phyloP scores from a whole-genome alignment of 2,113 vertebrate genomes.

The Cnemophilus loriae region DNA sequence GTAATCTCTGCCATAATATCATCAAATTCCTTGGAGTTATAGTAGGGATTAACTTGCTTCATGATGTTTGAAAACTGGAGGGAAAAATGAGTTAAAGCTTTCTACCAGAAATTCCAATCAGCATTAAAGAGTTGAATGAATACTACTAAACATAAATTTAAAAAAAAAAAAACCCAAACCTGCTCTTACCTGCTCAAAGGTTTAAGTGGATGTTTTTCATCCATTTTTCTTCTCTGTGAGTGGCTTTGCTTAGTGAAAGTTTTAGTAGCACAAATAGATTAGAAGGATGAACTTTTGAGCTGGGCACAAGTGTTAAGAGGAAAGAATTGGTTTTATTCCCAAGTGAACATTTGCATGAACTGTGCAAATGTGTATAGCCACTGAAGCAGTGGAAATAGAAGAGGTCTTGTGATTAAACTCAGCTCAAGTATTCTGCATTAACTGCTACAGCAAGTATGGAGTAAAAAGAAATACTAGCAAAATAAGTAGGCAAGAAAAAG shows the following conservation, averaged over 20 bases:
- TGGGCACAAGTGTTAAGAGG: background rate
- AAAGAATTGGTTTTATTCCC: background rate
- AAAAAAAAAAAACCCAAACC: background rate
- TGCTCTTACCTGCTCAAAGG: background rate
- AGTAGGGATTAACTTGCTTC: background rate
- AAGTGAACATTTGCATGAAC: background rate
- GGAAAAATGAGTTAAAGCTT: background rate
- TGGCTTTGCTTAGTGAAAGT: background rate
- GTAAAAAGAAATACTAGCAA: background rate
- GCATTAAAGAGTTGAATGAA: background rate
- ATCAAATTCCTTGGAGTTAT: background rate
- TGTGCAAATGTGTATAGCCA: background rate
- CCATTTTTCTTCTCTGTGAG: background rate
- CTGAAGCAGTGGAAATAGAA: background rate
- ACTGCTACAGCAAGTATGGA: background rate
- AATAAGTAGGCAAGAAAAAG: background rate
- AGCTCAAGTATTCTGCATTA: background rate
- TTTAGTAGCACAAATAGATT: background rate
- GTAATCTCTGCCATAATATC: background rate
- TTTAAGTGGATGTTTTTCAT: background rate
- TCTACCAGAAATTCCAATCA: conserved; percentile 3
- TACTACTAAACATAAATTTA: background rate
- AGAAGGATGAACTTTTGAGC: background rate
- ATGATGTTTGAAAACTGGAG: background rate
- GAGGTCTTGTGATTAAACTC: background rate